Percentiles rank a stretch among this genome's conserved stretches.
Evolutionary conservation across 1,140 invertebrate species (phyloP).

Genomic region (Charaxes varanes): DNA sequence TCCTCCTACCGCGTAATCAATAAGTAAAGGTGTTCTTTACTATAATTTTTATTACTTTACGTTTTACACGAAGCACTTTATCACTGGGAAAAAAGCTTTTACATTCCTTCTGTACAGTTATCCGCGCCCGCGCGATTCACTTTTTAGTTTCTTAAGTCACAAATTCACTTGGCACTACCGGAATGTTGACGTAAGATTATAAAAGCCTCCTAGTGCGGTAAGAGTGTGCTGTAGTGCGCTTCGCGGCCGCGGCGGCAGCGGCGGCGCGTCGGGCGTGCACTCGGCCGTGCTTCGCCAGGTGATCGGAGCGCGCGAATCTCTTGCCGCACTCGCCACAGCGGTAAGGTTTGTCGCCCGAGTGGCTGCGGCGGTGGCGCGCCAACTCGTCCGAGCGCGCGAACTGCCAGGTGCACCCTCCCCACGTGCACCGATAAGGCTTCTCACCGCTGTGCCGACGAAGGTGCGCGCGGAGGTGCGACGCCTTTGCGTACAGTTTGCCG

Average conservation of each 20-base stretch:
- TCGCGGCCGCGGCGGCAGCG: conserved; percentile 41
- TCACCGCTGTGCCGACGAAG: conserved; percentile 94
- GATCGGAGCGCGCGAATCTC: conserved; percentile 91
- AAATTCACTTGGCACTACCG: background rate
- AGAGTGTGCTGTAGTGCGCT: conserved; percentile 18
- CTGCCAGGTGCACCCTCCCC: conserved; percentile 94
- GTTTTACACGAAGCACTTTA: too few relatives aligned
- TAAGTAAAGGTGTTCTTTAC: too few relatives aligned
- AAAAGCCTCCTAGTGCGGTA: conserved; percentile 27
- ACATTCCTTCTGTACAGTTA: too few relatives aligned
- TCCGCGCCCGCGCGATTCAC: conserved; percentile 9
- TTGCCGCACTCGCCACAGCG: conserved; percentile 89
- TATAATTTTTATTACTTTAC: too few relatives aligned
- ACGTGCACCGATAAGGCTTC: conserved; percentile 93
- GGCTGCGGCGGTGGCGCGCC: conserved; percentile 86
- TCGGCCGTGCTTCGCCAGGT: conserved; percentile 91
- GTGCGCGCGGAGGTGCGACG: conserved; percentile 95
- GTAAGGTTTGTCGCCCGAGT: conserved; percentile 88
- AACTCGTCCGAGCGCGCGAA: conserved; percentile 96
- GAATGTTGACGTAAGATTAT: conserved; percentile 1
- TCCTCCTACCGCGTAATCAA: too few relatives aligned
- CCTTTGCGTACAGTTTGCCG: conserved; percentile 90
- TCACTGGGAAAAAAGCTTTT: too few relatives aligned
- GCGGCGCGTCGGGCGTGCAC: conserved; percentile 78
- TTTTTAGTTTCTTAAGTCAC: conserved; percentile 5